Base-by-base conservation (phyloP, 2,797 vertebrate species). In the Danio choprae region DNA sequence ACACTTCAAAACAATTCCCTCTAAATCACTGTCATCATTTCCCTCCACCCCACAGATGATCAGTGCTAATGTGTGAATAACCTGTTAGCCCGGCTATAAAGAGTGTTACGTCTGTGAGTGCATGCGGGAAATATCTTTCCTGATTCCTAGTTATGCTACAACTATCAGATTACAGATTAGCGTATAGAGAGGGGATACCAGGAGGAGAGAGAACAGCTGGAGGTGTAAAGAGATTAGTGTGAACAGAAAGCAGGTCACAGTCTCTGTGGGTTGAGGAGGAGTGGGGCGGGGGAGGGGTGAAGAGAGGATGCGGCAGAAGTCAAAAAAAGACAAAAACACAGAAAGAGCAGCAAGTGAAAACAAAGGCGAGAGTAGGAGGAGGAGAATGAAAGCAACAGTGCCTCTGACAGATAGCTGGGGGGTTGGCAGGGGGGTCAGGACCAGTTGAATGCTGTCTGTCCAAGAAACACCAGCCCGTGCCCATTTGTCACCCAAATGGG, bases 191-290 rank as follows among this genome's bases (percentile, higher is more conserved):
- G 41, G 18, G 9, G 64, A 74, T 8, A 69, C 67, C 68, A 22
- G 64, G 67, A 81, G 60, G 65, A 79, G 75, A 67, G 65, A 60
- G 59, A 84, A 84, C 83, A 84, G 74, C 78, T 87, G 84, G 55
- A 70, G 73, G 71, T 74, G 83, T 85, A 70, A 81, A 80, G 56
- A 83, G 77, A 76, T 56, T 87, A 85, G 63, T 50, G 55, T 72
- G 82, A 72, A 63, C 64, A 81, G 82, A 84, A 81, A 75, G 60
- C 58, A 72, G 77, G 74, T 80, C 73, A 75, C 20, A 46, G 63
- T n/a, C 55, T 69, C 59, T 51, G 9, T 76, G 68, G 68, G 58
- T 62, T 73, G 53, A n/a, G 29, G 59, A 18, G 55, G 70, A 36
- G 59, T 70, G 41, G 18, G 22, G 16, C 7, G 5, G 40, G 40